Evolutionary conservation across 2,797 vertebrate species (phyloP).

Genomic region (Bovichtus variegatus): DNA sequence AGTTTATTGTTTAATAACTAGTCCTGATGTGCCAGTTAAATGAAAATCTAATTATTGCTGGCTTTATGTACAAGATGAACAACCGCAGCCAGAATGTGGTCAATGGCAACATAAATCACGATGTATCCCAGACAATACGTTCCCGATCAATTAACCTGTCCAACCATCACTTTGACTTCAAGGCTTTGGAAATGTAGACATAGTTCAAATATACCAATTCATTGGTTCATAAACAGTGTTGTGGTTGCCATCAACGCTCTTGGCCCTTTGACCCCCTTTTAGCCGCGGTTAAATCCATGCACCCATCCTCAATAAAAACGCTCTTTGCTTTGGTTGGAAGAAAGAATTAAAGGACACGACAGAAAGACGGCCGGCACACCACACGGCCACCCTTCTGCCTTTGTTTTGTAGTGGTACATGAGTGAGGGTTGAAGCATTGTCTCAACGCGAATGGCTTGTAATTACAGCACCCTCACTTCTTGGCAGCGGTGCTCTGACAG

Average conservation of each 20-base stretch:
- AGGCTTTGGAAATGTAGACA: slow-evolving; percentile 29
- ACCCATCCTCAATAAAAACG: slow-evolving; percentile 22
- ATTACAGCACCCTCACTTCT: slow-evolving; percentile 69
- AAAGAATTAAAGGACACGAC: not conserved
- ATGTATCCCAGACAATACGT: slow-evolving; percentile 2
- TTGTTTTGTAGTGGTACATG: slow-evolving; percentile 29
- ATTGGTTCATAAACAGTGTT: slow-evolving; percentile 29
- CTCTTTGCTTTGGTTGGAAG: not conserved
- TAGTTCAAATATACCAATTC: slow-evolving; percentile 35
- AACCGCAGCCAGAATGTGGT: slow-evolving; percentile 18
- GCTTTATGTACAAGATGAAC: slow-evolving; percentile 32
- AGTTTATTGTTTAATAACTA: slow-evolving; percentile 60
- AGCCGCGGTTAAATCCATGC: slow-evolving; percentile 20
- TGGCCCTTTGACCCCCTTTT: slow-evolving; percentile 36
- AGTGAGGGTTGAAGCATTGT: slow-evolving; percentile 37
- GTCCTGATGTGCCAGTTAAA: slow-evolving; percentile 33
- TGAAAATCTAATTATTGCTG: slow-evolving; percentile 50
- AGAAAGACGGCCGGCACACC: slow-evolving; percentile 2
- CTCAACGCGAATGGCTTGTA: slow-evolving; percentile 52
- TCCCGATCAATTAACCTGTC: slow-evolving; percentile 38
- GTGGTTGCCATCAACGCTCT: slow-evolving; percentile 13
- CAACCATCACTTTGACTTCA: slow-evolving; percentile 39
- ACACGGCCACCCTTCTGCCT: slow-evolving; percentile 18
- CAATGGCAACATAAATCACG: slow-evolving; percentile 35
- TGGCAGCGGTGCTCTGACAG: slow-evolving; percentile 62